Base-by-base conservation (phyloP, 2,888 invertebrate species). In the Alviniconcha strummeri region DNA sequence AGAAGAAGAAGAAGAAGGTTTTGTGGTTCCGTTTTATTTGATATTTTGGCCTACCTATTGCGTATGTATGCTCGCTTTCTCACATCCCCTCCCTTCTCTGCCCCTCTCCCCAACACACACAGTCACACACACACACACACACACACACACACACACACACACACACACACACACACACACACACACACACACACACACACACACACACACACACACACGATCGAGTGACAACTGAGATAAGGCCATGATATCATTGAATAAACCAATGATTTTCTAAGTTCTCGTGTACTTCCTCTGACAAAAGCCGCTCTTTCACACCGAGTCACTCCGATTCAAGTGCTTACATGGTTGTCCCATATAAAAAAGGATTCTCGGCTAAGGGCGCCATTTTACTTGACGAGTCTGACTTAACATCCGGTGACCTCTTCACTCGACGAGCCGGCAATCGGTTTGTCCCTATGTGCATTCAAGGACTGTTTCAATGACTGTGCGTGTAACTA, bases 91-190 rank as follows among this genome's bases (percentile, higher is more conserved):
- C 64, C 11, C 36, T 3, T 36, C 36, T 36, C 36, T 36, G 36
- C 36, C 36, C 36, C 36, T 3, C 36, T 36, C 36, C 36, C 36
- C 36, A 36, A 36, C 36, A 36, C 36, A 1, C 17, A 17, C 64
- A 64, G n/a, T n/a, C 64, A 64, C 64, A 64, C 64, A 64, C 64
- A 64, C 64, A 64, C 64, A 64, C 64, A 64, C 64, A 64, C 64
- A 64, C 64, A 64, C 64, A 64, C 64, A 64, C 64, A 64, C 64
- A 64, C 64, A 64, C 64, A 1, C 17, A 17, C 64, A 64, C 64
- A 64, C 64, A 64, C 64, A 64, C 64, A 64, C 64, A 64, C 64
- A 64, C 64, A 64, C 64, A 64, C 64, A 64, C 64, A 64, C 64
- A 64, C 64, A 64, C 64, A 64, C 64, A 64, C 64, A 64, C 64